phyloP scores from a whole-genome alignment of 1,140 invertebrate species.

The Brachionus rubens region DNA sequence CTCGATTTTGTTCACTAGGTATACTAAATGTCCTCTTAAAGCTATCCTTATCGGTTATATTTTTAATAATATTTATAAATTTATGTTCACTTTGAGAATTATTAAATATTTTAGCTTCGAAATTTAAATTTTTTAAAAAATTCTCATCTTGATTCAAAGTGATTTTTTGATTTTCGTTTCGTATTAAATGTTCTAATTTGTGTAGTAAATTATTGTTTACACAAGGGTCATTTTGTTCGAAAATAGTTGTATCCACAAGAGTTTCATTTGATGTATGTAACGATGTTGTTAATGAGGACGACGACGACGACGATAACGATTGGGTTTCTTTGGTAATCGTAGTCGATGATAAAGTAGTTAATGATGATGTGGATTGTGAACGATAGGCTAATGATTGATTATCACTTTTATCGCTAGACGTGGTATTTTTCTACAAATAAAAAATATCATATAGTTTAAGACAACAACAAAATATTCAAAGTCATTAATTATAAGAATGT shows the following conservation, averaged over 20 bases:
- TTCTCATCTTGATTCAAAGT: not conserved
- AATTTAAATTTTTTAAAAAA: not conserved
- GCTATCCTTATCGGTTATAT: not conserved
- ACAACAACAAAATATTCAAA: conserved; percentile 18
- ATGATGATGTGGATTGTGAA: conserved; percentile 19
- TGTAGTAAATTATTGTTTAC: not conserved
- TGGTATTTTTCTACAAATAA: conserved; percentile 29
- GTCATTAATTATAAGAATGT: conserved; percentile 35
- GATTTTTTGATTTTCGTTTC: not conserved
- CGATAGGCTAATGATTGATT: conserved; percentile 33
- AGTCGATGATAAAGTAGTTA: conserved; percentile 15
- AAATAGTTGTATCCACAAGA: not conserved
- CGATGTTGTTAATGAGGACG: conserved; percentile 22
- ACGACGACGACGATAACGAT: not conserved
- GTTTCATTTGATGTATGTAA: conserved; percentile 6
- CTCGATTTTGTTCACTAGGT: not conserved
- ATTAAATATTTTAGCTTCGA: not conserved
- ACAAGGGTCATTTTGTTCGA: not conserved
- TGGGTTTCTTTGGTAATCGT: not conserved
- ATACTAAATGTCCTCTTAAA: not conserved
- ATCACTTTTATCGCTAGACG: conserved; percentile 23
- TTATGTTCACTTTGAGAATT: conserved; percentile 12
- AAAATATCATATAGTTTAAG: not conserved
- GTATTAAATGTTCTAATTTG: conserved; percentile 1
- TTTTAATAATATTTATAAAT: not conserved